Base-by-base conservation (phyloP, 1,140 invertebrate genomes). In the Drosophila elegans region DNA sequence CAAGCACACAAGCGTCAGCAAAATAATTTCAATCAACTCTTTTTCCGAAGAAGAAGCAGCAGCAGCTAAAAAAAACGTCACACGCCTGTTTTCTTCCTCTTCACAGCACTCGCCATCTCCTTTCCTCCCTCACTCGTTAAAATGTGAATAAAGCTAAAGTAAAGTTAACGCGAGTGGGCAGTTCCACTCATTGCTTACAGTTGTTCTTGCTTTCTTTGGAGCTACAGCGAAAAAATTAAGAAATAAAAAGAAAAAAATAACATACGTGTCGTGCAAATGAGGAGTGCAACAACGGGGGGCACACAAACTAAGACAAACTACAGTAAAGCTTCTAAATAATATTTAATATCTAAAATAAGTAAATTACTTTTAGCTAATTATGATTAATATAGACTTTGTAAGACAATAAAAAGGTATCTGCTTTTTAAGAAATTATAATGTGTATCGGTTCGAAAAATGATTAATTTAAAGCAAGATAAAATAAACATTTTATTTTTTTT, bases 21-120 rank as follows among this genome's bases (percentile, higher is more conserved):
- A 88, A 88, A 88, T 84, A 88, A 88, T 89, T 88, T 88, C 84
- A 88, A 88, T 86, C 83, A 86, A 88, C 83, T 86, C 83, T 88
- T 86, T 86, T 67, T 41, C 16, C 16, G 60, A 75, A 25, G 57
- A 64, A 69, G 46, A 67, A 80, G 59, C 75, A 90, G 72, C 75
- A 90, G 72, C 68, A 72, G 44, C 67, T 34, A 63, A 89, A 63
- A 88, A 85, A 85, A 86, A 61, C 82, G 85, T 90, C 85, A 84
- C 76, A 88, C 84, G 76, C 73, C 80, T 75, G 61, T 85, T 56
- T 45, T 53, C 52, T 76, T 36, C 41, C 51, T 39, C 51, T 61
- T 41, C 53, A 34, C 52, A 56, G 34, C 46, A 41, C 68, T 49
- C 10, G 29, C 27, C 53, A 13, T 57, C 32, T 56, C 25, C 34